Conservation (phyloP, 2,113 vertebrate species). For the Cololabis saira region DNA sequence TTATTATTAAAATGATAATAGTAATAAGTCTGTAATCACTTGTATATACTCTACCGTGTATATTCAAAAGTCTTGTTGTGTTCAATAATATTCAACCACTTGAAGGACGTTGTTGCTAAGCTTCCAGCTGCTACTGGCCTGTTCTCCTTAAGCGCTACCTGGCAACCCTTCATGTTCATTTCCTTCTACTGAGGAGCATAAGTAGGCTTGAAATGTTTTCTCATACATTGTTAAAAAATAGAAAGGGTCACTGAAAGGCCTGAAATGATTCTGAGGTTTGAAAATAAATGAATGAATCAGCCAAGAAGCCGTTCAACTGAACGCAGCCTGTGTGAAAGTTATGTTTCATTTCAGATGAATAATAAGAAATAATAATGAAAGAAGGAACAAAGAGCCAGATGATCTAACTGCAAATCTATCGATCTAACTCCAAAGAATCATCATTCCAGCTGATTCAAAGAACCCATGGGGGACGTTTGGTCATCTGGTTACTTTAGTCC, state of each 20-base stretch:
- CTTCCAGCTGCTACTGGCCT: conserved; percentile 20
- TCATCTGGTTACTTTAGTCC: too few relatives aligned
- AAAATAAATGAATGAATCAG: conserved; percentile 24
- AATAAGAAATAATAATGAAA: too few relatives aligned
- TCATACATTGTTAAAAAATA: conserved; percentile 12
- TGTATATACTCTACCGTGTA: too few relatives aligned
- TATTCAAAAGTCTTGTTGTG: background rate
- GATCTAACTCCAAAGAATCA: too few relatives aligned
- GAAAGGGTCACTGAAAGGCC: background rate
- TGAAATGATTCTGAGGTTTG: conserved; percentile 41
- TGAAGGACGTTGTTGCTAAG: conserved; percentile 22
- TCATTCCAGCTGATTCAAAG: too few relatives aligned
- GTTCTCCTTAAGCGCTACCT: background rate
- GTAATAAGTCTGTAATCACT: too few relatives aligned
- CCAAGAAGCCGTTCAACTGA: conserved; percentile 24
- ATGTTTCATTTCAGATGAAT: background rate
- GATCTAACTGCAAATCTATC: too few relatives aligned
- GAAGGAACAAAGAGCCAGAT: too few relatives aligned
- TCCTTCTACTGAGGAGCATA: conserved; percentile 33
- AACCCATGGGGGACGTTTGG: too few relatives aligned
- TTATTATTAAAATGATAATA: too few relatives aligned
- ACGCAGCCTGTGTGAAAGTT: background rate
- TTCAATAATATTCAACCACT: conserved; percentile 20
- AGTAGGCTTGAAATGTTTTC: conserved; percentile 26
- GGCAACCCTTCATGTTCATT: conserved; percentile 37